Evolutionary conservation across 2,888 invertebrate species (phyloP).

Genomic region (Spicauda simplicius): DNA sequence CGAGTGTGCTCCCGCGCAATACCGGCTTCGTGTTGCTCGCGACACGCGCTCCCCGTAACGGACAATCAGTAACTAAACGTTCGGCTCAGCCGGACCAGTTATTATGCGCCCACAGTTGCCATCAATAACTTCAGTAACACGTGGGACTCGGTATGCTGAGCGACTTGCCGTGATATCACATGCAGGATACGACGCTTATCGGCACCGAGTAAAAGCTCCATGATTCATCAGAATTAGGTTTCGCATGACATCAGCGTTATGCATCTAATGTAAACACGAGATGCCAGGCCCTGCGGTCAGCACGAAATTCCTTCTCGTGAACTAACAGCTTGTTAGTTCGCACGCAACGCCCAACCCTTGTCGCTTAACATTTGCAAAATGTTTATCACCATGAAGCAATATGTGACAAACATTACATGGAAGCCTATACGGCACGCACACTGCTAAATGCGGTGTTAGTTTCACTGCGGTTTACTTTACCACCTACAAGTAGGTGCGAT

Average conservation of each 20-base stretch:
- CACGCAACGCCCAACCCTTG: constrained; percentile 18
- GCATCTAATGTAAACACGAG: constrained; percentile 63
- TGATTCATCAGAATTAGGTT: constrained; percentile 80
- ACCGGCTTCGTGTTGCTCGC: constrained; percentile 57
- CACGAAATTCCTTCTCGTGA: constrained; percentile 31
- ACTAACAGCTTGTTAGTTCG: constrained; percentile 2
- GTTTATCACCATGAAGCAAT: constrained; percentile 45
- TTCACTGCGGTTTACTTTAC: constrained; percentile 48
- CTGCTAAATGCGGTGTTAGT: constrained; percentile 46
- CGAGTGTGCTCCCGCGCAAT: constrained; percentile 72
- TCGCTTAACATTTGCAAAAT: constrained; percentile 32
- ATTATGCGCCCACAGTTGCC: constrained; percentile 81
- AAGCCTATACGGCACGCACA: constrained; percentile 50
- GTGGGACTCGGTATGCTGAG: constrained; percentile 68
- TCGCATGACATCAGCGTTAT: constrained; percentile 76
- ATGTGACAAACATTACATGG: constrained; percentile 53
- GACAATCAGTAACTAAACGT: constrained; percentile 79
- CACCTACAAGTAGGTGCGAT: constrained; percentile 38
- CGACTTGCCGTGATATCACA: constrained; percentile 61
- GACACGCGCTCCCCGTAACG: constrained; percentile 74
- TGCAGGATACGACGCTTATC: constrained; percentile 70
- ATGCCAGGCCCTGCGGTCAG: constrained; percentile 43
- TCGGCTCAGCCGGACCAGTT: constrained; percentile 72
- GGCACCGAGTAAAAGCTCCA: constrained; percentile 78
- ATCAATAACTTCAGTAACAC: constrained; percentile 77